Base-by-base conservation (phyloP, 2,888 invertebrate genomes). In the Drosophila glabriapex region DNA sequence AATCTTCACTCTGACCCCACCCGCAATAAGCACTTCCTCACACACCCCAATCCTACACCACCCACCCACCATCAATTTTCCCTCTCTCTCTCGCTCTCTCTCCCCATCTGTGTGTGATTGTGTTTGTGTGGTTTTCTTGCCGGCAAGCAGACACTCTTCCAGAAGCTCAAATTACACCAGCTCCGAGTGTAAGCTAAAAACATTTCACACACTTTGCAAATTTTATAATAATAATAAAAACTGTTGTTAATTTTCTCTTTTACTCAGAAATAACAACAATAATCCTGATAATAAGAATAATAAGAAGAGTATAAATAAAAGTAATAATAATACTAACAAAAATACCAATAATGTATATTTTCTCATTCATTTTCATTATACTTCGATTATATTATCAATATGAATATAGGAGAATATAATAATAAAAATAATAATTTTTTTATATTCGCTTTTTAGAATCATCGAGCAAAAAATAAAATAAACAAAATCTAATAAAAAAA, bases 61-160 rank as follows among this genome's bases (percentile, higher is more conserved):
- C 59, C 49, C 41, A 68, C 59, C 50, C 68, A 68, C 35, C 68
- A 86, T 77, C 78, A 77, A 81, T 83, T 82, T 73, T 55, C 66
- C 62, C 58, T 53, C 62, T 55, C 62, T 68, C 16, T 68, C 53
- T 63, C 25, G 2, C 25, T 25, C 58, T 55, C 62, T 55, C 60
- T 68, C 14, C 65, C 53, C 61, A 41, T 65, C 39, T 12, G 33
- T 28, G 9, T n/a, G 53, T 49, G 58, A 31, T 9, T 31, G 31
- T 9, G 12, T 22, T 46, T 46, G 16, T 25, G 46, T 9, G 46
- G 16, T 50, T 71, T 78, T 68, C 81, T 71, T 76, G 81, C 63
- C 66, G 33, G 25, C 31, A 46, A 68, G 10, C 19, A 16, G 59
- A 77, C 54, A 78, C 66, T 39, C 77, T 67, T 60, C 35, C 50